Conservation (phyloP, 2,113 vertebrate genomes). For the Pollimyrus isidori region DNA sequence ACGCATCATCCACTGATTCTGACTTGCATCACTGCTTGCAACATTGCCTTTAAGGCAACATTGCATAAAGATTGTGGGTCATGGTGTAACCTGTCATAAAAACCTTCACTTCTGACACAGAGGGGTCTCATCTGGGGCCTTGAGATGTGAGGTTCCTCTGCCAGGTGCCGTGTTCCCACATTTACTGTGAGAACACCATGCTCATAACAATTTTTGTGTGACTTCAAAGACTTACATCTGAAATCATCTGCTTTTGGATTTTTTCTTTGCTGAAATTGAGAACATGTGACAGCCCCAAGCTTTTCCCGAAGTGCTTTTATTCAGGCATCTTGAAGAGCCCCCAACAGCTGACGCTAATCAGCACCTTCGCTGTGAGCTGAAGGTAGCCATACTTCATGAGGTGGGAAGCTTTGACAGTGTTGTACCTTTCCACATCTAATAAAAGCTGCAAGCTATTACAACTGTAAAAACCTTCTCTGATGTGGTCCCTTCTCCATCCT, state of each 20-base stretch:
- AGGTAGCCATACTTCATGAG: not conserved
- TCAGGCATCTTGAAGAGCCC: not conserved
- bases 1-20: not conserved
- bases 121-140: not conserved
- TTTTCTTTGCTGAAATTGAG: conserved; percentile 23
- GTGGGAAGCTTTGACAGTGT: not conserved
- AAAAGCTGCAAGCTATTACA: conserved; percentile 8
- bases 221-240: conserved; percentile 13
- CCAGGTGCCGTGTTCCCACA: not conserved
- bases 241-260: not conserved
- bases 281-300: conserved; percentile 23
- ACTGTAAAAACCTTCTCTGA: not conserved
- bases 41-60: not conserved
- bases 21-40: not conserved
- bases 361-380: not conserved
- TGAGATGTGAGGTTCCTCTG: not conserved
- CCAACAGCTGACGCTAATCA: not conserved
- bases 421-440: not conserved
- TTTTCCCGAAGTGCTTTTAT: not conserved
- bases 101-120: not conserved
- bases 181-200: not conserved
- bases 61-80: not conserved
- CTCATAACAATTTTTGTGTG: conserved; percentile 10
- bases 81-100: not conserved
- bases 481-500: not conserved